phyloP scores from a whole-genome alignment of 2,888 invertebrate genomes.

The Apeira syringaria region DNA sequence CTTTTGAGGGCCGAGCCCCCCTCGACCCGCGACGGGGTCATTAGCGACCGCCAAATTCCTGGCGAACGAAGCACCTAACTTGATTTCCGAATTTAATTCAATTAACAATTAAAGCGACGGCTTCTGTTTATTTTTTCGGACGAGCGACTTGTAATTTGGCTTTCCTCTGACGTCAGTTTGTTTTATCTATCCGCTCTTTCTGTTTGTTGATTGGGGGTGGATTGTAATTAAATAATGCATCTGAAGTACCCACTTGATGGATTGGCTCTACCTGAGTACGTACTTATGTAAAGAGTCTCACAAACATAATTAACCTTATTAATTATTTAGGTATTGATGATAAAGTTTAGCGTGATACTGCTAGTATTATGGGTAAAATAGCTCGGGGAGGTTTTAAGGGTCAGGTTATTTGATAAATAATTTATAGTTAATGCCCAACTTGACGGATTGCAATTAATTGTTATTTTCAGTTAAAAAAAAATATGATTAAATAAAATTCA shows the following conservation, averaged over 20 bases:
- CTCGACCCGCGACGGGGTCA: constrained; percentile 44
- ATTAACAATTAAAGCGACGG: constrained; percentile 73
- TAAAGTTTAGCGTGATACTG: too few species aligned
- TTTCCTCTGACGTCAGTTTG: constrained; percentile 50
- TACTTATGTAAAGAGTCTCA: background rate
- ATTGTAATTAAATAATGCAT: constrained; percentile 29
- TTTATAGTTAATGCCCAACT: too few species aligned
- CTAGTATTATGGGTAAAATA: too few species aligned
- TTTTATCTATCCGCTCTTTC: constrained; percentile 41
- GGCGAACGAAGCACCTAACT: constrained; percentile 57
- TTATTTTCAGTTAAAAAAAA: too few species aligned
- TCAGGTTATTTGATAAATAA: too few species aligned
- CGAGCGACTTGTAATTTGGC: constrained; percentile 57
- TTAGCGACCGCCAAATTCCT: constrained; percentile 58
- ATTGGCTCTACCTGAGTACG: constrained; percentile 2
- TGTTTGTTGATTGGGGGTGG: constrained; percentile 38
- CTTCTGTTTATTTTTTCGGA: constrained; percentile 68
- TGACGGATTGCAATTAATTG: too few species aligned
- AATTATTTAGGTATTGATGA: too few species aligned
- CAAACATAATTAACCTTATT: too few species aligned
- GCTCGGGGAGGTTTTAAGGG: too few species aligned
- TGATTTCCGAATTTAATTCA: constrained; percentile 76
- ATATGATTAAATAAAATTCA: too few species aligned
- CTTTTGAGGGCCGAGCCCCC: constrained; percentile 43
- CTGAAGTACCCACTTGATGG: constrained; percentile 21